Evolutionary conservation across 2,797 vertebrate genomes (phyloP), one percentile per base, ranked within the genome.

Genomic region (Crenichthys baileyi): DNA sequence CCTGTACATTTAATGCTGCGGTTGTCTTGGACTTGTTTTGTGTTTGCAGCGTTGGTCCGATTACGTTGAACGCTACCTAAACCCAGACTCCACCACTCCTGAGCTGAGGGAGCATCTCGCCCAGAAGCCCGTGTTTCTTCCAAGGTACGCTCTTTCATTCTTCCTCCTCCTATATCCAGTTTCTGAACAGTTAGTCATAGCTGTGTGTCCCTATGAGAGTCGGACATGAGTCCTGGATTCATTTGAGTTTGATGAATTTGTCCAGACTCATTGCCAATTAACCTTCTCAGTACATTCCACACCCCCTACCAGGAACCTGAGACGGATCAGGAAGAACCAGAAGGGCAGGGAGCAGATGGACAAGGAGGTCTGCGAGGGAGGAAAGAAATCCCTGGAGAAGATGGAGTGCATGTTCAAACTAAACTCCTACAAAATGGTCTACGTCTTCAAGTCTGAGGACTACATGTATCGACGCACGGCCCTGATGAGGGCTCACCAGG

Each of bases 391-490:
- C 67, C 83, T 97, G 84, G 97, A 99, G 79, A 99, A 99, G 85
- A 95, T 98, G 94, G 97, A 99, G 93, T 99, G 98, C 92, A 97
- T 98, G 95, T 99, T 99, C 94, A 99, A 99, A 86, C 95, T 99
- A 87, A 99, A 99, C 92, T 99, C 98, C 7, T 99, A 99, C 89
- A 99, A 99, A 95, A 99, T 99, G 98, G 98, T 99, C 22, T 99
- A 99, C 0, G 98, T 99, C 85, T 99, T 99, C 91, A 99, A 99
- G 89, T 99, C 98, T 0, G 98, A 99, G 92, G 98, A 99, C 92
- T 99, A 99, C 95, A 98, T 99, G 98, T 99, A 99, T 94, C 92
- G 98, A 83, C 97, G 98, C 91, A 99, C 98, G 0, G 98, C 98
- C 13, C 94, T 99, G 91, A 96, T 97, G 63, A 94, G 98, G 85